Evolutionary conservation across 1,140 invertebrate genomes (phyloP).

Genomic region (Scylla paramamosain): DNA sequence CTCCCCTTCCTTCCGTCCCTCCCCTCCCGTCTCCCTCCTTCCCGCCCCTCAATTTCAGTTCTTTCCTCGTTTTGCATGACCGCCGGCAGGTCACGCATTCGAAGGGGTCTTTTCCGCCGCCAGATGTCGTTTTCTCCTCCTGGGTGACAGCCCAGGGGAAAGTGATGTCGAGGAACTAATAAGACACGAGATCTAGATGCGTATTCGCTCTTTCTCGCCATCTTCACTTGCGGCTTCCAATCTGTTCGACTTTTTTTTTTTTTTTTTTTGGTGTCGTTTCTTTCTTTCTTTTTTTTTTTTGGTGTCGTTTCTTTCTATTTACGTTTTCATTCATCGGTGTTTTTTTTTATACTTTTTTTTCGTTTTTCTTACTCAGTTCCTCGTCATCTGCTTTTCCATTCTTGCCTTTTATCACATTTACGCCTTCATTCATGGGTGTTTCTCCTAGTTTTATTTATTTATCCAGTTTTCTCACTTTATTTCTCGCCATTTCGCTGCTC

Average conservation of each 20-base stretch:
- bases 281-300: not conserved
- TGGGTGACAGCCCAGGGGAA: too few relatives aligned
- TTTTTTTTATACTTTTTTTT: not conserved
- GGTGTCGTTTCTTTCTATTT: not conserved
- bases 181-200: too few relatives aligned
- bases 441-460: not conserved
- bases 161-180: too few relatives aligned
- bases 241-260: not conserved
- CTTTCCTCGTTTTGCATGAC: not conserved
- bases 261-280: too few relatives aligned
- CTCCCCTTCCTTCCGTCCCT: not conserved
- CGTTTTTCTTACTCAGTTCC: not conserved
- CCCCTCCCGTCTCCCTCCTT: not conserved
- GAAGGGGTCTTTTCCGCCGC: too few relatives aligned
- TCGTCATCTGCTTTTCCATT: not conserved
- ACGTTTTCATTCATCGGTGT: not conserved
- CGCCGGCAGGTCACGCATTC: too few relatives aligned
- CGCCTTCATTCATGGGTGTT: not conserved
- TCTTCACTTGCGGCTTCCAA: not conserved
- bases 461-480: not conserved
- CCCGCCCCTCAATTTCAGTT: not conserved
- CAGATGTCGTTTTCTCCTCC: too few relatives aligned
- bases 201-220: too few relatives aligned
- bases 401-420: not conserved
- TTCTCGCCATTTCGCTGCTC: not conserved